Evolutionary conservation across 1,140 invertebrate species (phyloP), one percentile per base, ranked within the genome.

Genomic region (Magallana angulata): DNA sequence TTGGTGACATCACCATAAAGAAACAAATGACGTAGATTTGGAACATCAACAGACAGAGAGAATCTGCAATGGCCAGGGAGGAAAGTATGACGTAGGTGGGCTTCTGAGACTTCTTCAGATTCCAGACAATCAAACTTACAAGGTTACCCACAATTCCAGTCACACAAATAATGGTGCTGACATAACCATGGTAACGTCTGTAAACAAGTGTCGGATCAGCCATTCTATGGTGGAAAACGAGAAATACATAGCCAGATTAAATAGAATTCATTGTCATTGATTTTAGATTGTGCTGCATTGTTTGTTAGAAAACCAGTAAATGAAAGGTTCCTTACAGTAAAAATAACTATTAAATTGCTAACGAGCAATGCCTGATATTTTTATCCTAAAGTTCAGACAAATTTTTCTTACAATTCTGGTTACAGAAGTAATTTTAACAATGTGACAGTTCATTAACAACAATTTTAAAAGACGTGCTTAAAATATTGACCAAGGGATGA

Each of bases 61-160:
- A 11, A 24, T 84, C 82, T 16, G 58, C 82, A 84, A 84, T 24
- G 14, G 82, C 82, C 11, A 84, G 58, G 48, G 56, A 57, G 24
- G 57, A 59, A 57, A 84, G n/a, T 30, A 84, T 36, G 30, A 84
- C 7, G 57, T 18, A 58, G 1, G 58, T 84, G 14, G 58, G 24
- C 30, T 57, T 84, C 7, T 62, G 82, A 9, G 57, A 60, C 30
- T 36, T 84, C 16, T 84, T 59, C 2, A 16, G 16, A 9, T 11
- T 60, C 82, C 82, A 84, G 11, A 62, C 82, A 4, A 62, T 64
- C 57, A 60, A 59, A 36, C 57, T 84, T 84, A 84, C 30, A 59
- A 84, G 5, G 16, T 84, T 84, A 9, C 82, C 82, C n/a, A 84
- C 30, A 60, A 84, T 62, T 60, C 82, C 82, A 36, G 57, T 59